A percentile compares a stretch with the other conserved stretches of the same genome.
phyloP scores from a whole-genome alignment of 2,888 invertebrate species.

The Bellardia pandia region DNA sequence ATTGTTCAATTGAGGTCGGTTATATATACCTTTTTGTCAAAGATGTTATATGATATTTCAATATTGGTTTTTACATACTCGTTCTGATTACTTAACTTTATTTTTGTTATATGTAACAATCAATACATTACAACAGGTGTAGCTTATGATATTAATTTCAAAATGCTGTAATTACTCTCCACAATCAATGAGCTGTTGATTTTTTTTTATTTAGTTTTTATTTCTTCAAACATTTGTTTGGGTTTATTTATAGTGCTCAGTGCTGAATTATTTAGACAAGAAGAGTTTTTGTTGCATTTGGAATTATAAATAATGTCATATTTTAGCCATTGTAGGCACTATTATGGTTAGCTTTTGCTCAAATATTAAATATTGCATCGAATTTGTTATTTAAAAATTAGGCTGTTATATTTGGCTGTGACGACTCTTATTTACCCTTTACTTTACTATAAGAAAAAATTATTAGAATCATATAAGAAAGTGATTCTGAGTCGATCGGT shows the following conservation, averaged over 20 bases:
- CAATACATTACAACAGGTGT: conserved; percentile 45
- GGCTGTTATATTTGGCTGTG: too few species aligned
- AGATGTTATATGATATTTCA: conserved; percentile 54
- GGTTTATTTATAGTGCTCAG: background rate
- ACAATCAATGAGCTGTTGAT: conserved; percentile 62
- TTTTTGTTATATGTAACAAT: conserved; percentile 38
- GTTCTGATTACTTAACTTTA: conserved; percentile 53
- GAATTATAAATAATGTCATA: background rate
- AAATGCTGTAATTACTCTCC: conserved; percentile 36
- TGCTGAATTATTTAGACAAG: background rate
- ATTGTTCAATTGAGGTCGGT: conserved; percentile 24
- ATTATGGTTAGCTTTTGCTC: background rate
- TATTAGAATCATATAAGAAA: too few species aligned
- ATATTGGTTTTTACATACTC: conserved; percentile 51
- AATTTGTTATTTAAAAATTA: too few species aligned
- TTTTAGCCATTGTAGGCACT: background rate
- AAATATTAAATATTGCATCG: background rate
- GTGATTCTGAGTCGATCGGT: too few species aligned
- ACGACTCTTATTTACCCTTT: too few species aligned
- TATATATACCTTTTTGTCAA: conserved; percentile 67
- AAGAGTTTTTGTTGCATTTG: background rate
- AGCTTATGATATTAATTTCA: conserved; percentile 68
- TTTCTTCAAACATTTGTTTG: conserved; percentile 11
- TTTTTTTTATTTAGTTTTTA: background rate
- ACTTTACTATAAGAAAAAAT: too few species aligned